Percentiles rank a stretch among this genome's conserved stretches.
phyloP scores from a whole-genome alignment of 2,888 invertebrate species.

The Conomelus anceps region DNA sequence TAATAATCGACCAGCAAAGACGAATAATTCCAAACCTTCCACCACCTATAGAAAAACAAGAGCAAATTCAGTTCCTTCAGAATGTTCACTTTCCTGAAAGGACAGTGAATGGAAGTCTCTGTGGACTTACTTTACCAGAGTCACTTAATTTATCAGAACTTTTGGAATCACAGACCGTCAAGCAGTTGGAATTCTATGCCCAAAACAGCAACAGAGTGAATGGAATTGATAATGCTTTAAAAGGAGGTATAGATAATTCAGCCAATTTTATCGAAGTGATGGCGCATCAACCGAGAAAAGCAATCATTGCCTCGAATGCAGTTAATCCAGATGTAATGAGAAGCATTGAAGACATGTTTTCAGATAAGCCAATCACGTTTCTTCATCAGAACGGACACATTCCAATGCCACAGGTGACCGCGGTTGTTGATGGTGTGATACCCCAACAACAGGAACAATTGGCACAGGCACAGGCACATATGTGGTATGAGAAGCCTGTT shows the following conservation, averaged over 20 bases:
- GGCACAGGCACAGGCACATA: slow-evolving; percentile 36
- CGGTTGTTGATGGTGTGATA: not conserved
- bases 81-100: slow-evolving; percentile 52
- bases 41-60: slow-evolving; percentile 38
- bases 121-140: not conserved
- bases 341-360: slow-evolving; percentile 22
- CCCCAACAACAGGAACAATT: slow-evolving; percentile 38
- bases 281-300: slow-evolving; percentile 18
- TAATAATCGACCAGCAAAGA: slow-evolving; percentile 17
- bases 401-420: slow-evolving; percentile 15
- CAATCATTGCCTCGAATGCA: not conserved
- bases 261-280: slow-evolving; percentile 21
- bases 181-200: not conserved
- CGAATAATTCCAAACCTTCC: slow-evolving; percentile 23
- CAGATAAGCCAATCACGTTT: slow-evolving; percentile 17
- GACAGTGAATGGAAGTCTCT: slow-evolving; percentile 25
- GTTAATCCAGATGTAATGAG: slow-evolving; percentile 14
- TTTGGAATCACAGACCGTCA: not conserved
- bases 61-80: slow-evolving; percentile 52
- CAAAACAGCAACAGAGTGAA: not conserved
- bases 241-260: not conserved
- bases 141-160: not conserved
- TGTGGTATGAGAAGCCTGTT: slow-evolving; percentile 19
- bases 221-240: not conserved
- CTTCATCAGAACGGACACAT: slow-evolving; percentile 20